phyloP scores from a whole-genome alignment of 37 sponge, comb jelly and placozoan species.

The Aplysina aerophoba region DNA sequence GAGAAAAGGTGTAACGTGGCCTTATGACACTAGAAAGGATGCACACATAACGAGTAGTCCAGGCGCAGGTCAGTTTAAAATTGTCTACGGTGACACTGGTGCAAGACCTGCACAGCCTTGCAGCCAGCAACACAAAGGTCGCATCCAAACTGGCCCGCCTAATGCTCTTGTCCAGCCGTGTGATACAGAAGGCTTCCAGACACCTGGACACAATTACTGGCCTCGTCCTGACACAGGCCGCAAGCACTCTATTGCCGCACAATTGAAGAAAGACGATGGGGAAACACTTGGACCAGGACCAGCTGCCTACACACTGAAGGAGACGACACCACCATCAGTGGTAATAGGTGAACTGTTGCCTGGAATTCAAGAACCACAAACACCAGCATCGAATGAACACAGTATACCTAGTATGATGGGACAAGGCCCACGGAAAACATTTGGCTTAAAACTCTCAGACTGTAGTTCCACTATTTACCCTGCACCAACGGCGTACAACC shows the following conservation, averaged over 20 bases:
- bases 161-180: slow-evolving; percentile 50
- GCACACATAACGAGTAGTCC: slow-evolving; percentile 60
- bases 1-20: slow-evolving; percentile 47
- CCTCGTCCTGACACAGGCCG: slow-evolving; percentile 49
- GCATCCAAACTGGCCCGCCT: slow-evolving; percentile 60
- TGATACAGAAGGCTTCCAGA: slow-evolving; percentile 64
- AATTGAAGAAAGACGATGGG: slow-evolving; percentile 11
- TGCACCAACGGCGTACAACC: slow-evolving; percentile 31
- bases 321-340: slow-evolving; percentile 1
- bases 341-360: slow-evolving; percentile 36
- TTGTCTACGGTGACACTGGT: slow-evolving; percentile 36
- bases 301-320: slow-evolving; percentile 38
- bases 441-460: slow-evolving; percentile 33
- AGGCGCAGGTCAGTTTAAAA: slow-evolving; percentile 47
- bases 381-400: slow-evolving; percentile 57
- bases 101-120: neutral
- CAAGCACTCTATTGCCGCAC: slow-evolving; percentile 17
- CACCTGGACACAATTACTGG: slow-evolving; percentile 57
- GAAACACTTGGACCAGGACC: slow-evolving; percentile 60
- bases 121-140: slow-evolving; percentile 46
- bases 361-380: neutral
- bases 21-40: slow-evolving; percentile 58
- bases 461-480: slow-evolving; percentile 7
- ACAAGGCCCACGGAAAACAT: slow-evolving; percentile 34
- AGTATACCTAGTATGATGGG: slow-evolving; percentile 20